These are phyloP conservation scores for Forbesichthys agassizii DNA, from an alignment of 2,113 vertebrate species.

Conservation along the genomic window DNA sequence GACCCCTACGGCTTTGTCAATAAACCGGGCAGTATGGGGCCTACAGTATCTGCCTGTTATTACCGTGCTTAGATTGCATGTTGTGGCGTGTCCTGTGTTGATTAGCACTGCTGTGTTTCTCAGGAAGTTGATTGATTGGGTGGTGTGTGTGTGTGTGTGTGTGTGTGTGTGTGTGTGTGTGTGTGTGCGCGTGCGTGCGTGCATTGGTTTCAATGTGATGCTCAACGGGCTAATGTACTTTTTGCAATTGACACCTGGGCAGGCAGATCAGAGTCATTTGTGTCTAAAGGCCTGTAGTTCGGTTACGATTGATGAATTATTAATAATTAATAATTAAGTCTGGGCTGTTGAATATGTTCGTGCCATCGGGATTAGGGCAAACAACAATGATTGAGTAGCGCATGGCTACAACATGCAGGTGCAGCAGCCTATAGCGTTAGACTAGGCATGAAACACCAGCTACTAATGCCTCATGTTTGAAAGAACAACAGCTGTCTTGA, in stretches of 20 bases:
- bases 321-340: too few species aligned
- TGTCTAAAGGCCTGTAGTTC: constrained; percentile 18
- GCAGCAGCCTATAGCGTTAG: too few species aligned
- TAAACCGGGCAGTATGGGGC: constrained; percentile 46
- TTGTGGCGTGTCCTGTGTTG: neutral
- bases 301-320: too few species aligned
- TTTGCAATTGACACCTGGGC: constrained; percentile 37
- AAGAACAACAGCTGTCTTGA: too few species aligned
- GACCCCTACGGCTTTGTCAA: constrained; percentile 46
- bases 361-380: too few species aligned
- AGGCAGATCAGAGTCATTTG: constrained; percentile 25
- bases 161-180: constrained; percentile 13
- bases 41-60: constrained; percentile 17
- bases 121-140: neutral
- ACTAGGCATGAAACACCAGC: too few species aligned
- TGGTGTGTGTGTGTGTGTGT: constrained; percentile 16
- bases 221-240: constrained; percentile 1
- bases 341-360: too few species aligned
- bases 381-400: too few species aligned
- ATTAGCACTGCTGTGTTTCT: too few species aligned
- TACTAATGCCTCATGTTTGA: too few species aligned
- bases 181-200: neutral
- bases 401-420: too few species aligned
- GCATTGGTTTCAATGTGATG: neutral
- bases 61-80: too few species aligned